These are phyloP conservation scores for Tiaroga cobitis DNA, from an alignment of 2,797 vertebrate genomes.

Conservation along the genomic window DNA sequence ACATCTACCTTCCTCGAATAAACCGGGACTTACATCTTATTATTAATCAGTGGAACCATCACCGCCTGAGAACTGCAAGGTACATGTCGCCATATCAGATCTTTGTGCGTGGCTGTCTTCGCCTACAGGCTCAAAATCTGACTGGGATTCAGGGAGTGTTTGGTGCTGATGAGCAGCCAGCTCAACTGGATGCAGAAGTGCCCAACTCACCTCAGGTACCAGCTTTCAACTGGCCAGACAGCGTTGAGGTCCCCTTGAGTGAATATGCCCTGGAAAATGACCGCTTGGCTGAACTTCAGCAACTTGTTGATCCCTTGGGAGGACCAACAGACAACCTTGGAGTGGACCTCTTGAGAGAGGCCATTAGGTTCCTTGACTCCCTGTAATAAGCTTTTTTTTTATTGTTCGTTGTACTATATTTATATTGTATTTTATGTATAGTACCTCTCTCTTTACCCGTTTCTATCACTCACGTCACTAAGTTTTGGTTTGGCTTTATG, in stretches of 20 bases:
- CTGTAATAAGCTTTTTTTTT: not conserved
- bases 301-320: not conserved
- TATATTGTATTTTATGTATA: not conserved
- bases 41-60: constrained; percentile 30
- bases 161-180: not conserved
- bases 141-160: not conserved
- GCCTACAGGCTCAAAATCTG: not conserved
- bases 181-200: not conserved
- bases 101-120: constrained; percentile 15
- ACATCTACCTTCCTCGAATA: constrained; percentile 24
- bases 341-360: not conserved
- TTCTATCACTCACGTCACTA: not conserved
- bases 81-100: not conserved
- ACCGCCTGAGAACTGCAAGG: constrained; percentile 17
- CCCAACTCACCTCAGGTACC: not conserved
- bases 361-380: not conserved
- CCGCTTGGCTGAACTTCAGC: not conserved
- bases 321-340: not conserved
- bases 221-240: not conserved
- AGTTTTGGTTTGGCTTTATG: too few species aligned
- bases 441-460: not conserved
- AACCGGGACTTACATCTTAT: constrained; percentile 6
- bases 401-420: too few species aligned
- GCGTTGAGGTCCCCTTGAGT: not conserved
- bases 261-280: not conserved